Evolutionary conservation across 1,140 invertebrate species (phyloP), one percentile per base, ranked within the genome.

Genomic region (Cotesia vestalis): DNA sequence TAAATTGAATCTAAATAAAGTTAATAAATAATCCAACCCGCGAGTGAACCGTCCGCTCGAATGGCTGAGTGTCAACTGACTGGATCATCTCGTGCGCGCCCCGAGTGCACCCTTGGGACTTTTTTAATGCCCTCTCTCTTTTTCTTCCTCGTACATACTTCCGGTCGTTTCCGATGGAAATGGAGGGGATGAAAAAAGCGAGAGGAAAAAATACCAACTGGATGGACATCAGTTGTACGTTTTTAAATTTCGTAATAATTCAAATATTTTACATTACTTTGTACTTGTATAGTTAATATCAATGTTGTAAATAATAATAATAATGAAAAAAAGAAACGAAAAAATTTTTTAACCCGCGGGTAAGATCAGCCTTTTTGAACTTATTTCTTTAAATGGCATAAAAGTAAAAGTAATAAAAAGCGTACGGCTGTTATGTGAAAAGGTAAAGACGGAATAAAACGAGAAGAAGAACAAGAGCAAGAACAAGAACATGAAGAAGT

Each of bases 11-110:
- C 14, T 17, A 11, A 9, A 64, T 27, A 27, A 52, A 63, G 38
- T 12, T 9, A 14, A 35, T 12, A n/a, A 38, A 38, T 38, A 34
- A 12, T 38, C 5, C 8, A 38, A 40, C 57, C 11, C 40, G 20
- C 55, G 66, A 9, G 11, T 14, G 68, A 76, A 76, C 77, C 74
- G 73, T 66, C n/a, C 80, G 62, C 66, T 66, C 62, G 75, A 46
- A 70, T 74, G 74, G 69, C 66, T 78, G 70, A 74, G 73, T 74
- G 75, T 71, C 62, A 75, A 81, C 80, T 81, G 78, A 76, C 67
- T 69, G 62, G 52, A 71, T 53, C 34, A n/a, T 17, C 53, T 66
- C 70, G 55, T 59, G 40, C 20, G 55, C 55, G 38, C 63, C 63
- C 70, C 55, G 14, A 34, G 20, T 12, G n/a, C 20, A 63, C n/a